Base-by-base conservation (phyloP, 2,113 vertebrate genomes). In the Malurus cyaneus region DNA sequence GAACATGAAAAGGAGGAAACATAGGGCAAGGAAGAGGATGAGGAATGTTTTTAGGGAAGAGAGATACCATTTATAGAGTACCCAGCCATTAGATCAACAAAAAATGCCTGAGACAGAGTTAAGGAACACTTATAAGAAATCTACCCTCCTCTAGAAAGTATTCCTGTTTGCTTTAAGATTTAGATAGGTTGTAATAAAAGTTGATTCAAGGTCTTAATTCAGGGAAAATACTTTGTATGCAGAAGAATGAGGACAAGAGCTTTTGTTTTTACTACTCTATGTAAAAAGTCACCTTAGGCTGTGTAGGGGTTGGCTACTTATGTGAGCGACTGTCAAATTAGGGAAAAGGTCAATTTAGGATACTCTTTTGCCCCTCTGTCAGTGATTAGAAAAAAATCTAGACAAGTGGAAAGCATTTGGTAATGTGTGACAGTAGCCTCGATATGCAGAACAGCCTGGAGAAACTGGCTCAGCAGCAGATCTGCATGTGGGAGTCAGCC, bases 401-500 rank as follows among this genome's bases (percentile, higher is more conserved):
- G 53, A 61, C 16, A n/a, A 94, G 72, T 69, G 47, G 53, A 69
- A 92, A 87, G 59, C 66, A 57, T 81, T 47, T 89, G 70, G 25
- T 72, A 65, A 53, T 32, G 44, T 79, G 61, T 92, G 80, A 86
- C 53, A 53, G 57, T 39, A 80, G 64, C 80, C 69, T 88, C 0
- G 2, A 80, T 56, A 52, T 11, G 32, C 44, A 52, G 72, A 88
- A 57, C 1, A 29, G 60, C 86, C 47, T 3, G 1, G 20, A 86
- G 88, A 92, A 86, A 89, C 44, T 36, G 65, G 44, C 72, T 95
- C 61, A 92, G 77, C 49, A 57, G 84, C 70, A 76, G 57, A 67
- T 92, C 72, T 54, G 18, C 41, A 28, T 23, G 76, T 94, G 57
- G 80, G 94, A 91, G 86, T 89, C 57, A 85, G 89, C 91, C 61